phyloP scores from a whole-genome alignment of 92 coral and sea anemone genomes.

The Palythoa grandis region DNA sequence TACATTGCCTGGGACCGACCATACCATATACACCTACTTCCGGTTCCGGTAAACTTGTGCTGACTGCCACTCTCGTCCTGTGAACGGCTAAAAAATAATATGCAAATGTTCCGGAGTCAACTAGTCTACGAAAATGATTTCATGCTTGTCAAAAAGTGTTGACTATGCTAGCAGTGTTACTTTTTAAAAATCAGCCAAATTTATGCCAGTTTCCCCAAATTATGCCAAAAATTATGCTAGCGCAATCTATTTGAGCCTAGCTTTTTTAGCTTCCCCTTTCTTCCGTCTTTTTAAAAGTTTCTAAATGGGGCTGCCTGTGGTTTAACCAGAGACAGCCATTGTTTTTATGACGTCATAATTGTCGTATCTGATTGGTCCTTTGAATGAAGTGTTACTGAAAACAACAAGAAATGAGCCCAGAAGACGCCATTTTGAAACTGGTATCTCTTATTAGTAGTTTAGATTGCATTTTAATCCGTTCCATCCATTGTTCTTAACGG shows the following conservation, averaged over 20 bases:
- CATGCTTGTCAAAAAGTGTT: too few relatives aligned
- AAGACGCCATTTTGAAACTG: conserved; percentile 43
- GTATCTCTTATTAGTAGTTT: not conserved
- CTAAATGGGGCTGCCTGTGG: not conserved
- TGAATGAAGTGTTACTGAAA: conserved; percentile 41
- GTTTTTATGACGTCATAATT: conserved; percentile 40
- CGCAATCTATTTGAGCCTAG: not conserved
- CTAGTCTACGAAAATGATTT: too few relatives aligned
- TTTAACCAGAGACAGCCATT: conserved; percentile 4
- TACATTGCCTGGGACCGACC: too few relatives aligned
- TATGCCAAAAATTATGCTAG: too few relatives aligned
- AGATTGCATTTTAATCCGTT: conserved; percentile 14
- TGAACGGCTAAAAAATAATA: too few relatives aligned
- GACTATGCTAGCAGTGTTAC: too few relatives aligned
- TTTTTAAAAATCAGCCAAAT: too few relatives aligned
- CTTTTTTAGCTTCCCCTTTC: not conserved
- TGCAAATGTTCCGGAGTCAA: too few relatives aligned
- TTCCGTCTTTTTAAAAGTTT: not conserved
- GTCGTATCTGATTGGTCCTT: conserved; percentile 38
- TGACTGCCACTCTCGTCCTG: too few relatives aligned
- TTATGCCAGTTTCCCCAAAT: too few relatives aligned
- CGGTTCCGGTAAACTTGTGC: too few relatives aligned
- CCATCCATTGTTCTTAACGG: conserved; percentile 22
- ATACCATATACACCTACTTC: too few relatives aligned
- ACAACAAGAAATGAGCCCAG: not conserved